Base-by-base conservation (phyloP, 92 coral and sea anemone genomes). In the Epizoanthus ramosus region DNA sequence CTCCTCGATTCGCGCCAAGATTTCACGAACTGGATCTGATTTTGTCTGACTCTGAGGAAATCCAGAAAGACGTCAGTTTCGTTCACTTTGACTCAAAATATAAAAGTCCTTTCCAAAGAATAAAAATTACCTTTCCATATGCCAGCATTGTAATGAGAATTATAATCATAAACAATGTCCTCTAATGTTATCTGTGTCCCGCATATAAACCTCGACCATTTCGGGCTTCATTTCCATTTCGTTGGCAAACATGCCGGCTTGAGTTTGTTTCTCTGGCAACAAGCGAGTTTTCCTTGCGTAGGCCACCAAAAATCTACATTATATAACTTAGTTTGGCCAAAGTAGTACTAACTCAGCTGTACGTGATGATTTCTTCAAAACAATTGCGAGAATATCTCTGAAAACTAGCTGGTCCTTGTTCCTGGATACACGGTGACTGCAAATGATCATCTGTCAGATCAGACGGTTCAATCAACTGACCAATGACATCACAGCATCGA, bases 21-120 rank as follows among this genome's bases (percentile, higher is more conserved):
- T 77, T 61, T 77, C 82, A 39, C 82, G 82, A 60, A 77, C 82
- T 16, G 82, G 82, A 63, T 77, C 82, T 39, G 71, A 77, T 41
- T 77, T 77, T 37, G 70, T 61, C 71, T 43, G 70, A 53, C 47
- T 77, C 82, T 77, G 28, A 37, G 35, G 6, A 76, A 22, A 39
- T 23, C 17, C 9, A 16, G 50, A 33, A 39, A 21, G 16, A 41
- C 16, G 15, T 12, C 33, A 18, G 5, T 0, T 13, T 39, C 43
- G n/a, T 10, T 61, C 18, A 37, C 8, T 8, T 25, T 16, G 16
- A 13, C 24, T 22, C 64, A 35, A 75, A 60, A 22, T 58, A 35
- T 16, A 25, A 75, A 4, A 57, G 19, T 18, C 2, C 37, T 60
- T 4, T 8, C 15, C 3, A 33, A 56, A 57, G 10, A 15, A 53